Percentiles rank a stretch among this genome's conserved stretches.
These are phyloP conservation scores for Sebastes diaconus DNA, from an alignment of 2,797 vertebrate species.

Conservation along the genomic window DNA sequence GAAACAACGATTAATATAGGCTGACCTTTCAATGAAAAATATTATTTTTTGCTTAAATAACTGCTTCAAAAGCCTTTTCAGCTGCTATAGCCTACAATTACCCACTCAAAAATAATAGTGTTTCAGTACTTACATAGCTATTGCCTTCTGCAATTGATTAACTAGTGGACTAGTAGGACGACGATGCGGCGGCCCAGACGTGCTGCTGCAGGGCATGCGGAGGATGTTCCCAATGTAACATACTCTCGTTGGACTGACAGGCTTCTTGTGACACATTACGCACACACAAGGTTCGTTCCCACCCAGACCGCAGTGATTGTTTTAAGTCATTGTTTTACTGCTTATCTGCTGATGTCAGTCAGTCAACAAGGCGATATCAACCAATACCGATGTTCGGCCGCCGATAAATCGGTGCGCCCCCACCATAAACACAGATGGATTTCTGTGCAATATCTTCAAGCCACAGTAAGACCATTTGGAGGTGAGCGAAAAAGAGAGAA, in stretches of 20 bases:
- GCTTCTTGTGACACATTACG: neutral
- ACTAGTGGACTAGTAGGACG: too few relatives aligned
- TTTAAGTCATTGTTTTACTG: too few relatives aligned
- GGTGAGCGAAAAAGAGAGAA: neutral
- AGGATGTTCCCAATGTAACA: neutral
- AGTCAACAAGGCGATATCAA: neutral
- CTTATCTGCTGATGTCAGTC: too few relatives aligned
- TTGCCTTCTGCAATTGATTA: too few relatives aligned
- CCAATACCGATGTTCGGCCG: neutral
- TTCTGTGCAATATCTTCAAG: neutral
- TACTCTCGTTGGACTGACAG: neutral
- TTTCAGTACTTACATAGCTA: neutral
- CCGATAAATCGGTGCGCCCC: neutral
- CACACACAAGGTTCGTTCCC: neutral
- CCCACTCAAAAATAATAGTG: neutral
- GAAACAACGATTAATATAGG: neutral
- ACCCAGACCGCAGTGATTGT: too few relatives aligned
- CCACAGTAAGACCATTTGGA: slow-evolving; percentile 3
- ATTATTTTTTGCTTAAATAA: neutral
- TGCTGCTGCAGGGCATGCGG: neutral
- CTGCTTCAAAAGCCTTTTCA: neutral
- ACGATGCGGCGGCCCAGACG: neutral
- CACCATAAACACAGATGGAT: slow-evolving; percentile 2
- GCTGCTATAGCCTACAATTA: neutral
- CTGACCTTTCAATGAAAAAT: neutral